These are phyloP conservation scores for Gymnobelideus leadbeateri DNA, from an alignment of 2,113 vertebrate genomes.

Conservation along the genomic window DNA sequence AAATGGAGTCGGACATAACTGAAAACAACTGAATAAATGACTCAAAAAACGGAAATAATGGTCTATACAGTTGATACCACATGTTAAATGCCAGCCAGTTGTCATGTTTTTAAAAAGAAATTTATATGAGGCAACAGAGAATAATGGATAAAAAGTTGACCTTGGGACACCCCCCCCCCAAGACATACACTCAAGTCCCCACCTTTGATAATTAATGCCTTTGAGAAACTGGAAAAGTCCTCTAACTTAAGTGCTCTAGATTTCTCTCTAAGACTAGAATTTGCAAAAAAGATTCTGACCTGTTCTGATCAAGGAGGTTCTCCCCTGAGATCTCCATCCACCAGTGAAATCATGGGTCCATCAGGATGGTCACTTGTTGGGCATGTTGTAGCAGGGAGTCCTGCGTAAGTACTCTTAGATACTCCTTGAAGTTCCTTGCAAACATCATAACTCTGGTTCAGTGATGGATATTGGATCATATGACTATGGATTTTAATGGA, in stretches of 20 bases:
- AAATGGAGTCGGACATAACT: neutral
- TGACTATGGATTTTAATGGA: neutral
- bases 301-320: neutral
- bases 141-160: neutral
- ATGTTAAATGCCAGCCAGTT: neutral
- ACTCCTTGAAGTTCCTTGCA: neutral
- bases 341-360: neutral
- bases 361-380: neutral
- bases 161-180: neutral
- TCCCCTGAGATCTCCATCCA: neutral
- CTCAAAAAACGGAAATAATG: neutral
- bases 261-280: neutral
- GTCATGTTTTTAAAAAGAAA: neutral
- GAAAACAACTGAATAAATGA: neutral
- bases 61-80: neutral
- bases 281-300: neutral
- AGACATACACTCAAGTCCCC: neutral
- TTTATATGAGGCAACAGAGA: neutral
- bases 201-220: neutral
- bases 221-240: neutral
- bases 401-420: neutral
- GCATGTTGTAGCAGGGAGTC: neutral
- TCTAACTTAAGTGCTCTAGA: neutral
- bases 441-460: neutral
- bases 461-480: neutral